Evolutionary conservation across 2,797 vertebrate genomes (phyloP), one percentile per base, ranked within the genome.

Genomic region (Malacoctenus gilli): DNA sequence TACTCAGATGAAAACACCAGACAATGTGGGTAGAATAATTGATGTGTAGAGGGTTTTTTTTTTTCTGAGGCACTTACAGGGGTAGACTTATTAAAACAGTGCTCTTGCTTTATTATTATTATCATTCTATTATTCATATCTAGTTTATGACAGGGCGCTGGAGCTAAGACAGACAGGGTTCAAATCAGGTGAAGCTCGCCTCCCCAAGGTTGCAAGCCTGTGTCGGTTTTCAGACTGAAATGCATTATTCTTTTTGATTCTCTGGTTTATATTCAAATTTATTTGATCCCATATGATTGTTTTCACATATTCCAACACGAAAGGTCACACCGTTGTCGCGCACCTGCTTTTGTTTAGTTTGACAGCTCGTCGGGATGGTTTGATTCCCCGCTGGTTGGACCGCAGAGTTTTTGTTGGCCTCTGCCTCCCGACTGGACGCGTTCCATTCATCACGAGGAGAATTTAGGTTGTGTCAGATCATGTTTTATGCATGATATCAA

Each of bases 261-360:
- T 28, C 25, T 64, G 43, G 40, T 41, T 28, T 30, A 18, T 52
- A 22, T 68, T 57, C 28, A 8, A 9, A 54, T 51, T 61, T 35
- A 32, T 51, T 53, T 14, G 25, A 5, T 42, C 19, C 0, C n/a
- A 2, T 55, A 51, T 22, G 8, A 53, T 60, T 59, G 38, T 28
- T 46, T 51, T 23, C 9, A 48, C 41, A 4, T 18, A 1, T 47
- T 57, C 8, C 20, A 22, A 47, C 25, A 41, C 41, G 56, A 11
- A 39, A 30, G 40, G 23, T 55, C 71, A 42, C 54, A 41, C n/a
- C 40, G 25, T 11, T 42, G 9, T 11, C 42, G 7, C 13, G 25
- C 63, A 42, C 50, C 59, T 70, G 58, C 19, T 62, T 51, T 21
- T 11, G 10, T 30, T 72, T 64, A 11, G 31, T 69, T 59, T 44